These are phyloP conservation scores for Oligia latruncula DNA, from an alignment of 2,888 invertebrate genomes.

Conservation along the genomic window DNA sequence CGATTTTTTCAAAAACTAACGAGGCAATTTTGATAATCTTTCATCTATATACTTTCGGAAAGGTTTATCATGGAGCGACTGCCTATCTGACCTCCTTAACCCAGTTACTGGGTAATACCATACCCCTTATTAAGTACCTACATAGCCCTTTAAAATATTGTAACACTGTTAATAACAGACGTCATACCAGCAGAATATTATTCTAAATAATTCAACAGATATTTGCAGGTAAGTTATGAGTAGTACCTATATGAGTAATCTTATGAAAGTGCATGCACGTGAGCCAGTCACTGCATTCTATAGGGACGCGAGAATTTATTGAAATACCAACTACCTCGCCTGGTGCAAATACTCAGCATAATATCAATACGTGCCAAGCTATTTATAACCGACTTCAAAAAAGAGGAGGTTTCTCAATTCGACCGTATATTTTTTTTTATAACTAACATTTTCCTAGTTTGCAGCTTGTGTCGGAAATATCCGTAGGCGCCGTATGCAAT, in stretches of 20 bases:
- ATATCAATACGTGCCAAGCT: neutral
- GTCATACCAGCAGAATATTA: neutral
- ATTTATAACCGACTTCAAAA: neutral
- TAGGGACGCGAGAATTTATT: constrained; percentile 7
- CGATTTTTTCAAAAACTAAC: no score
- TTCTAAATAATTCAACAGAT: neutral
- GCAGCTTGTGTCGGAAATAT: neutral
- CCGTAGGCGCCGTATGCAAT: neutral
- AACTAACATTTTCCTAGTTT: neutral
- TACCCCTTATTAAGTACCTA: neutral
- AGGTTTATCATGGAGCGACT: no score
- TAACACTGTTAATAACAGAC: neutral
- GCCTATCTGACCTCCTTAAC: neutral
- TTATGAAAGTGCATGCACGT: neutral
- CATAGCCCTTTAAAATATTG: neutral
- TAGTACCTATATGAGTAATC: neutral
- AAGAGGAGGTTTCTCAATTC: no score
- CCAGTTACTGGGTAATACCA: neutral
- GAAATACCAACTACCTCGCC: constrained; percentile 24
- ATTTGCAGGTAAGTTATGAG: neutral
- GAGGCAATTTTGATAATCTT: no score
- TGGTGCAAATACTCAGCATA: constrained; percentile 28
- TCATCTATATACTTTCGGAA: no score
- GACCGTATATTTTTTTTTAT: neutral
- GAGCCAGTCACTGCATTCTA: constrained; percentile 13